Evolutionary conservation across 1,140 invertebrate genomes (phyloP), one percentile per base, ranked within the genome.

Genomic region (Thaumatotibia leucotreta): DNA sequence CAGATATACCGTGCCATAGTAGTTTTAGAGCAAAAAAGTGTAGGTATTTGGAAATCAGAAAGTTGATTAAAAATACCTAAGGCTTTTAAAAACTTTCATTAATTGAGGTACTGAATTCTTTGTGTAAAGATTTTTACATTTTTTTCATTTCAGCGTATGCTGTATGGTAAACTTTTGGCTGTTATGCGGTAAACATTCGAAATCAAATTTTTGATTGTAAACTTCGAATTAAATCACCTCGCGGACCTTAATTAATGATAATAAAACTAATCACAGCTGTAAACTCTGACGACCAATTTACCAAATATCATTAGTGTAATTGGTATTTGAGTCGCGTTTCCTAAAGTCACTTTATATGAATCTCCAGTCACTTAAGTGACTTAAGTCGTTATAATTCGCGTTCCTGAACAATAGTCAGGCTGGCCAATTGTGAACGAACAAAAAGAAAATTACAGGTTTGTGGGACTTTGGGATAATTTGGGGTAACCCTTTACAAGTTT

Each of bases 391-490:
- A 20, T 20, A 45, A 14, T 14, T 14, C 23, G 52, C 52, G 52
- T 11, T 8, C 11, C n/a, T 20, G 50, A 70, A 73, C 72, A 73
- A 76, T 71, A 69, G 52, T 67, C 17, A 4, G 35, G 14, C 10
- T 65, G 52, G 52, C 24, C 50, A 67, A 70, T 65, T 67, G 54
- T 69, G 58, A 62, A 65, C 65, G 66, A 11, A 65, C 39, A 74
- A 64, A 74, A 72, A 75, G 70, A 73, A 76, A 78, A 79, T 76
- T 74, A 74, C 66, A 74, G 67, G 74, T 74, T 69, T 11, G 61
- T 14, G n/a, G 6, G 39, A 6, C 24, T 76, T 65, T n/a, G 49
- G 39, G 64, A 70, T 75, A 79, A 79, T 79, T 79, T 74, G 69
- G 67, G 70, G 39, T 66, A 74, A 72, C 69, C 69, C 69, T 70